Percentiles rank a stretch among this genome's conserved stretches.
phyloP scores from a whole-genome alignment of 2,888 invertebrate genomes.

The Stenodema calcarata region DNA sequence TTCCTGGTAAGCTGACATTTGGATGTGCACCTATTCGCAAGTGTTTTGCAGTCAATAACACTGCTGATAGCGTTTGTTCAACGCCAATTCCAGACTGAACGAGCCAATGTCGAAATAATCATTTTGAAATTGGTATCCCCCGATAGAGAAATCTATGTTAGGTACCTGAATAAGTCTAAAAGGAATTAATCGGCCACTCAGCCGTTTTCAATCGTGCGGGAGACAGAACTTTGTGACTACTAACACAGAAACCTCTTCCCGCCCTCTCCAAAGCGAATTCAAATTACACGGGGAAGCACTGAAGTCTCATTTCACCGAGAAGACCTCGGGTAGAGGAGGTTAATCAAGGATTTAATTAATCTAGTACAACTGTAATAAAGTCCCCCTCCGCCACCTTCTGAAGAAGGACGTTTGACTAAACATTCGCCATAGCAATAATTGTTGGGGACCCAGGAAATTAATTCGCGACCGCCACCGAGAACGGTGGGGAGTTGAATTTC shows the following conservation, averaged over 20 bases:
- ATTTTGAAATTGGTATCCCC: no score
- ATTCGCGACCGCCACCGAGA: background rate
- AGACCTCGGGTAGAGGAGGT: background rate
- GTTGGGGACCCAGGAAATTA: conserved; percentile 18
- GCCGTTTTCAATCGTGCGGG: background rate
- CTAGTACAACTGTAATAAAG: conserved; percentile 35
- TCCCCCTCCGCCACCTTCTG: background rate
- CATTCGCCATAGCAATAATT: conserved; percentile 26
- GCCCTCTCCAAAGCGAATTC: background rate
- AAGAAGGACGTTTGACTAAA: conserved; percentile 7
- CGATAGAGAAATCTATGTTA: no score
- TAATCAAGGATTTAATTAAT: conserved; percentile 48
- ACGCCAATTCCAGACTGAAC: no score
- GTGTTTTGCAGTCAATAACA: no score
- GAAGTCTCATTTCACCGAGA: conserved; percentile 4
- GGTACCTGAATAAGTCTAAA: no score
- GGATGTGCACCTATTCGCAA: no score
- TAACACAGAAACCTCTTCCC: background rate
- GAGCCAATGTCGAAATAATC: no score
- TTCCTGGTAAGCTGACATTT: no score
- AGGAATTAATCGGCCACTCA: background rate
- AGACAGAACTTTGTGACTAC: background rate
- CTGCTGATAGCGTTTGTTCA: no score
- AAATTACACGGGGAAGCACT: background rate
- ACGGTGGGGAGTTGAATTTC: background rate